Evolutionary conservation across 2,888 invertebrate species (phyloP), one percentile per base, ranked within the genome.

Genomic region (Lamellibrachia satsuma): DNA sequence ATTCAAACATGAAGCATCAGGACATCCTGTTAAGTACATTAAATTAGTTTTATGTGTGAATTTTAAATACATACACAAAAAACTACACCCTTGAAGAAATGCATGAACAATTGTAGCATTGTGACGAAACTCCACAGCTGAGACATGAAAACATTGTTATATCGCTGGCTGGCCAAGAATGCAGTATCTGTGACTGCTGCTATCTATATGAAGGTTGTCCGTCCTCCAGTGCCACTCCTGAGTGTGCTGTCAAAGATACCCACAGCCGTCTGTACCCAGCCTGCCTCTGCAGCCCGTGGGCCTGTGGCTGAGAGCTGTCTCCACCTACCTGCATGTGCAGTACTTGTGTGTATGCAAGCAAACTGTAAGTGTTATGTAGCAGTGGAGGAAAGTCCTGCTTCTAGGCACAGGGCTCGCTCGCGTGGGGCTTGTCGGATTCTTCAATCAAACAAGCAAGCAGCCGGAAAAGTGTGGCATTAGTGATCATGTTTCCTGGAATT

Each of bases 401-500:
- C 75, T 75, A 11, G 75, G 75, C 75, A 75, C 75, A 22, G 22
- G n/a, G 6, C 11, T 15, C 15, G 22, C 75, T 75, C 22, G 75
- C 22, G 22, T 75, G 75, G 75, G 22, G 75, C 75, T 75, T 11
- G 22, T 22, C 75, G 75, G 75, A 75, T 75, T 75, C 75, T 75
- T 75, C 75, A 75, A 75, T 75, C 75, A 75, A 75, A 22, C 22
- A 15, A 22, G 75, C 11, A 75, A 22, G 75, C 75, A 75, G 75
- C 75, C 75, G 75, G 22, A 75, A 75, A 75, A 75, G 22, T 75
- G 60, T 60, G 22, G 22, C 22, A n/a, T 75, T 75, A n/a, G 22
- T 75, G 75, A 75, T 75, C 75, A 75, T 75, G 75, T 75, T 75
- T 75, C 75, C 75, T 75, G 75, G 75, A 75, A 75, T 75, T 75